These are phyloP conservation scores for Trigoniulus corallinus DNA, from an alignment of 1,140 invertebrate genomes.

Conservation along the genomic window DNA sequence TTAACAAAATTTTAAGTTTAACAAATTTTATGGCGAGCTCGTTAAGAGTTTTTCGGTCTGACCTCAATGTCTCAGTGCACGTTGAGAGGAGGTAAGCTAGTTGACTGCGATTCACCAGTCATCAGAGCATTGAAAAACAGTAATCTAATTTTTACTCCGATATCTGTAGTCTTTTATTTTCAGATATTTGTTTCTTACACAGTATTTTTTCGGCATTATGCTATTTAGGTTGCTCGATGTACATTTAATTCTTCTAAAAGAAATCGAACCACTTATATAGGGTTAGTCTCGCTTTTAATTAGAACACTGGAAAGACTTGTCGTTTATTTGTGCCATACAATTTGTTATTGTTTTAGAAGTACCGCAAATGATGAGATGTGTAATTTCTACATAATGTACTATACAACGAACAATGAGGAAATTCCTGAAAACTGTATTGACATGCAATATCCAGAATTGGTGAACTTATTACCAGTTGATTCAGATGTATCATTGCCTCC, in stretches of 20 bases:
- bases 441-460: slow-evolving; percentile 10
- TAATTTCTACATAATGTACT: slow-evolving; percentile 51
- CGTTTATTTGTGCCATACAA: too few species aligned
- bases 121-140: too few species aligned
- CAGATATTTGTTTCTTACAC: too few species aligned
- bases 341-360: slow-evolving; percentile 22
- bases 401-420: slow-evolving; percentile 18
- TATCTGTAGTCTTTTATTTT: too few species aligned
- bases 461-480: slow-evolving; percentile 19
- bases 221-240: slow-evolving; percentile 23
- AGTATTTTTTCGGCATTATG: neutral
- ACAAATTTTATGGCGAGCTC: too few species aligned
- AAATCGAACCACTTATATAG: slow-evolving; percentile 18
- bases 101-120: too few species aligned
- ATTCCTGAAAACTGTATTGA: slow-evolving; percentile 13
- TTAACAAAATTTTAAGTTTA: too few species aligned
- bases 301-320: too few species aligned
- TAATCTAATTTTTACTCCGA: too few species aligned
- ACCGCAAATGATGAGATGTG: slow-evolving; percentile 49
- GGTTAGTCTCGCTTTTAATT: slow-evolving; percentile 13
- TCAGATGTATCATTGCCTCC: slow-evolving; percentile 24
- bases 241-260: slow-evolving; percentile 24
- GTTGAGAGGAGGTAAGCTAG: too few species aligned
- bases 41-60: too few species aligned
- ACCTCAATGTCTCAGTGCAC: too few species aligned